Base-by-base conservation (phyloP, 1,140 invertebrate species). In the Aplysia californica region DNA sequence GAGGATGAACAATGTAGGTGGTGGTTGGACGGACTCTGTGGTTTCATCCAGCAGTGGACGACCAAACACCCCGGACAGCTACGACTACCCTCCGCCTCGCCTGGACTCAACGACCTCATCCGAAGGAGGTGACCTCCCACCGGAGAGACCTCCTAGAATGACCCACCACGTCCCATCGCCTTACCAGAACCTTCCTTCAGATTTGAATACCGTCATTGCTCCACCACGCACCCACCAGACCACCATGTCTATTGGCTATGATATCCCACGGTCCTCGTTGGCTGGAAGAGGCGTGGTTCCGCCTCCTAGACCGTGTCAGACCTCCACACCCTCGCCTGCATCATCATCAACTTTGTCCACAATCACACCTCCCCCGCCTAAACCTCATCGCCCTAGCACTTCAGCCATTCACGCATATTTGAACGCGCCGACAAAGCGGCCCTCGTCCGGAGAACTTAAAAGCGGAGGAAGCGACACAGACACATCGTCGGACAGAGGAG, bases 161-260 rank as follows among this genome's bases (percentile, higher is more conserved):
- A 39, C 65, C n/a, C 72, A 65, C n/a, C 72, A 65, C n/a, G 44
- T 44, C 1, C 84, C 83, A 72, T 83, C 84, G 29, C 81, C 82
- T 3, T 87, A 87, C 74, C 83, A 84, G 73, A 87, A 87, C 68
- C 56, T 87, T 33, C 83, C 82, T n/a, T n/a, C n/a, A n/a, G 23
- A 66, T 26, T 70, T 64, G 23, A 79, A 76, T 36, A 77, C 74
- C 35, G 82, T 84, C 31, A 68, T 77, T 3, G 79, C 82, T 0
- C 75, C 80, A 31, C 71, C 80, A 20, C 71, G 73, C 44, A 21
- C 21, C 21, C 61, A 64, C 33, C 1, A 26, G 20, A 15, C 4
- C 55, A 3, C 38, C n/a, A 3, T n/a, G 23, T n/a, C 10, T n/a
- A 2, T 38, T 10, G 70, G 78, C n/a, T 84, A 84, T 58, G 82